Evolutionary conservation across 2,888 invertebrate species (phyloP).

Genomic region (Lithophane leautieri): DNA sequence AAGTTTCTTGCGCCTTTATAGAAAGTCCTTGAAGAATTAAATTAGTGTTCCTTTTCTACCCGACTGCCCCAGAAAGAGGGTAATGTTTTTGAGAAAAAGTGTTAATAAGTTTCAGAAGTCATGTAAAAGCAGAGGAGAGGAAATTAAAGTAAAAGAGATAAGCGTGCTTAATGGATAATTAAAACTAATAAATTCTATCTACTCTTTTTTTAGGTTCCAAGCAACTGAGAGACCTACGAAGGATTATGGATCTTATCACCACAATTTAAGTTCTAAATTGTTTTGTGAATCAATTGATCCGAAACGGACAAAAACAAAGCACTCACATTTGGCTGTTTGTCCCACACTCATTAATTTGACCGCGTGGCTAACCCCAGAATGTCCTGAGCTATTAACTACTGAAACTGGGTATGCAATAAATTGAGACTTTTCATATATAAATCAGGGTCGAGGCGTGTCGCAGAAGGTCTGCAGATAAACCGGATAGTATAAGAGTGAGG

Average conservation of each 20-base stretch:
- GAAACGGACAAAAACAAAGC: conserved; percentile 72
- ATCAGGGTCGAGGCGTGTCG: conserved; percentile 81
- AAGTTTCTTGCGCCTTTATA: conserved; percentile 38
- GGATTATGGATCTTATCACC: conserved; percentile 33
- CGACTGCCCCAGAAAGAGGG: too few relatives aligned
- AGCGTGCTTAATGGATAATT: conserved; percentile 63
- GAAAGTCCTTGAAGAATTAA: too few relatives aligned
- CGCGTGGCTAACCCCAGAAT: conserved; percentile 80
- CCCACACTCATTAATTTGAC: conserved; percentile 83
- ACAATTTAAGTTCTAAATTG: conserved; percentile 39
- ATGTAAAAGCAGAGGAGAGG: conserved; percentile 46
- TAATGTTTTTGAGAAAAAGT: too few relatives aligned
- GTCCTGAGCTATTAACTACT: conserved; percentile 84
- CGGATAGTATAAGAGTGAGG: conserved; percentile 78
- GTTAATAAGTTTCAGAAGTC: conserved; percentile 54
- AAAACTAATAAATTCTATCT: conserved; percentile 62
- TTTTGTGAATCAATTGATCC: conserved; percentile 41
- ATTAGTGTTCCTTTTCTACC: conserved; percentile 35
- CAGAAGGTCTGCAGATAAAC: conserved; percentile 83
- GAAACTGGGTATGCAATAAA: conserved; percentile 80
- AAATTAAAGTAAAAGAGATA: conserved; percentile 58
- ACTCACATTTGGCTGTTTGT: conserved; percentile 76
- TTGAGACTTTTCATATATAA: conserved; percentile 85
- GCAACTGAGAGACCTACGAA: conserved; percentile 7
- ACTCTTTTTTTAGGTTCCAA: conserved; percentile 50